These are phyloP conservation scores for Melanostigma gelatinosum DNA, from an alignment of 2,113 vertebrate species.

Conservation along the genomic window DNA sequence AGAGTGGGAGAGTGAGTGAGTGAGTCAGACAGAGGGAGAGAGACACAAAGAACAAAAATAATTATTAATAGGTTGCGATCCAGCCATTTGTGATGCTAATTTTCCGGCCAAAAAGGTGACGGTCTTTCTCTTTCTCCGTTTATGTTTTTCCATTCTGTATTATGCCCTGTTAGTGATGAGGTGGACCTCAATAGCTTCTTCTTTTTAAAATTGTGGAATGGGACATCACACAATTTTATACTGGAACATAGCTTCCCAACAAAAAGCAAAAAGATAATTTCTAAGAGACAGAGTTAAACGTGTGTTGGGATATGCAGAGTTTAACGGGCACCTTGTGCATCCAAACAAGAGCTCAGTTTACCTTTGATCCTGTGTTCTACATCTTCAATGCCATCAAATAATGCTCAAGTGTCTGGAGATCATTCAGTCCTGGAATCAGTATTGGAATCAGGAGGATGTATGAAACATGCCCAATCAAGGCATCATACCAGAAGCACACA, in stretches of 20 bases:
- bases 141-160: background rate
- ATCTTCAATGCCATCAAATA: slow-evolving; percentile 14
- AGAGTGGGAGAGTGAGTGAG: slow-evolving; percentile 22
- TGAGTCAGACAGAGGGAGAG: slow-evolving; percentile 15
- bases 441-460: background rate
- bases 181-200: background rate
- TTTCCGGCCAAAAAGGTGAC: slow-evolving; percentile 44
- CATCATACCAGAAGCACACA: background rate
- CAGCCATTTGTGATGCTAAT: slow-evolving; percentile 65
- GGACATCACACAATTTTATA: background rate
- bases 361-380: background rate
- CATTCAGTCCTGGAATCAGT: background rate
- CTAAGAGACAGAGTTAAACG: background rate
- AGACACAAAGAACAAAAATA: slow-evolving; percentile 54
- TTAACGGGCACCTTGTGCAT: background rate
- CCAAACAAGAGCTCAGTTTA: background rate
- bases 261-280: background rate
- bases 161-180: background rate
- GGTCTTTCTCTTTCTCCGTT: slow-evolving; percentile 1
- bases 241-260: background rate
- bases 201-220: background rate
- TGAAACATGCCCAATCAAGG: slow-evolving; percentile 16
- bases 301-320: background rate
- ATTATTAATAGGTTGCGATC: slow-evolving; percentile 65
- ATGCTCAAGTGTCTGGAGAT: slow-evolving; percentile 17